These are phyloP conservation scores for Brenthis hecate DNA, from an alignment of 2,888 invertebrate species.

Conservation along the genomic window DNA sequence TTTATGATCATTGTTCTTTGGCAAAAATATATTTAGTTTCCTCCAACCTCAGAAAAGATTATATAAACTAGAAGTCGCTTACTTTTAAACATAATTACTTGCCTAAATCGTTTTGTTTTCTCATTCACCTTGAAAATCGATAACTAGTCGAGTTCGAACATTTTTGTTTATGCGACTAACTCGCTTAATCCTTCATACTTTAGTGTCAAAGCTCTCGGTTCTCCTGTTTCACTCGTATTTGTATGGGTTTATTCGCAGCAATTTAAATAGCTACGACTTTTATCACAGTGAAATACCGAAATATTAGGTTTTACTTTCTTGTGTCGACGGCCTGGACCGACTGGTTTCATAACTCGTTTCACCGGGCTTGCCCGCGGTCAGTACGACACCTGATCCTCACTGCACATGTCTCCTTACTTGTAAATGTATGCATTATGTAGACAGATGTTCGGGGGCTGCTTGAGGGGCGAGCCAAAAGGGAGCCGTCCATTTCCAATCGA, in stretches of 20 bases:
- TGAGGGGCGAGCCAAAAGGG: constrained; percentile 34
- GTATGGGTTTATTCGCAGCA: constrained; percentile 17
- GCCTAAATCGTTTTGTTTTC: constrained; percentile 62
- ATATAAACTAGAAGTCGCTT: not conserved
- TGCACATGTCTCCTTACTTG: constrained; percentile 59
- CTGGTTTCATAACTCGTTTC: constrained; percentile 66
- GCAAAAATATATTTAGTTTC: too few relatives aligned
- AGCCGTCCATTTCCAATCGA: constrained; percentile 16
- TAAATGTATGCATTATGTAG: constrained; percentile 48
- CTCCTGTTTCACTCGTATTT: constrained; percentile 20
- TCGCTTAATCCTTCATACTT: constrained; percentile 51
- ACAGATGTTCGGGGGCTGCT: constrained; percentile 63
- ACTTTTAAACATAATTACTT: not conserved
- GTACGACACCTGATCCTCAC: constrained; percentile 76
- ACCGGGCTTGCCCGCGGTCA: constrained; percentile 70
- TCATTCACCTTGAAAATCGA: constrained; percentile 48
- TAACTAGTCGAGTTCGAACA: constrained; percentile 31
- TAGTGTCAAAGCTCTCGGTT: constrained; percentile 31
- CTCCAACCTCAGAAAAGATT: not conserved
- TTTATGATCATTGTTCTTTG: too few relatives aligned
- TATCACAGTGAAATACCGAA: constrained; percentile 28
- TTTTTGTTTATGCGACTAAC: constrained; percentile 48
- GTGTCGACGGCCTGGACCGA: constrained; percentile 48
- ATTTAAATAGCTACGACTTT: constrained; percentile 38
- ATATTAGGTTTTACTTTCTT: constrained; percentile 59